A percentile compares a stretch with the other conserved stretches of the same genome.
Conservation (phyloP, 2,797 vertebrate genomes). For the Vultur gryphus region DNA sequence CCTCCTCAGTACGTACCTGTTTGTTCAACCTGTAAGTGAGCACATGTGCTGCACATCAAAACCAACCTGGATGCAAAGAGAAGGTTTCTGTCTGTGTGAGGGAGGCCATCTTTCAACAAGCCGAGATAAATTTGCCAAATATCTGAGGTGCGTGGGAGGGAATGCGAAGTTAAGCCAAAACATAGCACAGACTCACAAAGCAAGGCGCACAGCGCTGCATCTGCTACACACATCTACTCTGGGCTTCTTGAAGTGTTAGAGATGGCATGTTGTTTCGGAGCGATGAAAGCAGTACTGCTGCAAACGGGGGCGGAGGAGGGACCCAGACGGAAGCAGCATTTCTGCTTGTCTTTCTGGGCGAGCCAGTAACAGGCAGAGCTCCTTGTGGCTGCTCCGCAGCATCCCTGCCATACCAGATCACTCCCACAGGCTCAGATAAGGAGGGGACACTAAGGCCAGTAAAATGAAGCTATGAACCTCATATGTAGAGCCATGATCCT, state of each 20-base stretch:
- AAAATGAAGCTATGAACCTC: not conserved
- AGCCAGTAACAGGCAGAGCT: not conserved
- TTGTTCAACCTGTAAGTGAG: not conserved
- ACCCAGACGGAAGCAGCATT: not conserved
- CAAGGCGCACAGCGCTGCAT: not conserved
- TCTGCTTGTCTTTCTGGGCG: not conserved
- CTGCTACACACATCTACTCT: not conserved
- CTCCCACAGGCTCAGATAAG: not conserved
- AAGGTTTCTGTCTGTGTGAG: not conserved
- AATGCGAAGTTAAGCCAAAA: not conserved
- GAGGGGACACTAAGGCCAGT: not conserved
- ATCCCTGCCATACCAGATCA: not conserved
- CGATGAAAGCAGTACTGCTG: not conserved
- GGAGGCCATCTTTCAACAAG: not conserved
- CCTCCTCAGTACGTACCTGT: not conserved
- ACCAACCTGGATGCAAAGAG: not conserved
- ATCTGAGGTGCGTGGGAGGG: not conserved
- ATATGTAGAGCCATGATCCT: not conserved
- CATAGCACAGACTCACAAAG: not conserved
- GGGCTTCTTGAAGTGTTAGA: not conserved
- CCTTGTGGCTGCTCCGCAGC: not conserved
- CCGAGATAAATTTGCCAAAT: not conserved
- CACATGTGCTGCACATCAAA: not conserved
- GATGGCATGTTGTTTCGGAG: accelerated
- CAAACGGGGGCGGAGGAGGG: accelerated